Evolutionary conservation across 1,140 invertebrate genomes (phyloP).

Genomic region (Pseudomyrmex concolor): DNA sequence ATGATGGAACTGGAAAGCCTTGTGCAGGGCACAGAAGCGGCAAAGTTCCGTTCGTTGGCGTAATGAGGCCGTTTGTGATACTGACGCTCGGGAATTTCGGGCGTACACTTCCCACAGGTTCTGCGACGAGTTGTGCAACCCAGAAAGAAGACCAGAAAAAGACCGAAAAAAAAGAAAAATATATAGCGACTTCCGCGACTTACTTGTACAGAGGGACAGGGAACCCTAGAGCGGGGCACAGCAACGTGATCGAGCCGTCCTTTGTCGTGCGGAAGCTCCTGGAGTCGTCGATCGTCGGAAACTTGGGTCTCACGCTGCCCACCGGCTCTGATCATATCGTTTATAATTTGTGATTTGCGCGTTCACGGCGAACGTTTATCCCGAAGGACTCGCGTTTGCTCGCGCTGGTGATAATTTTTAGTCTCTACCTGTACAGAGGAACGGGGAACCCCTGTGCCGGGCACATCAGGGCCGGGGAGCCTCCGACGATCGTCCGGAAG

Average conservation of each 20-base stretch:
- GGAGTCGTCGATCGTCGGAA: conserved; percentile 72
- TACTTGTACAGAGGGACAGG: conserved; percentile 88
- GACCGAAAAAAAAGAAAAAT: neutral
- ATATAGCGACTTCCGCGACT: conserved; percentile 48
- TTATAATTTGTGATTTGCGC: conserved; percentile 63
- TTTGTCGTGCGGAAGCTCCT: conserved; percentile 78
- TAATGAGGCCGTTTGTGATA: conserved; percentile 88
- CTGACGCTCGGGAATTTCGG: conserved; percentile 88
- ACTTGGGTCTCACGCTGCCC: conserved; percentile 71
- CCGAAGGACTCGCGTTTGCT: conserved; percentile 35
- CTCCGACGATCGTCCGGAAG: conserved; percentile 79
- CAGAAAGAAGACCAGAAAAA: neutral
- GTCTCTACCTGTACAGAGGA: conserved; percentile 86
- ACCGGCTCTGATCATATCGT: conserved; percentile 69
- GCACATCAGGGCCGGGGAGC: conserved; percentile 86
- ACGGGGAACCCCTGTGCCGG: conserved; percentile 88
- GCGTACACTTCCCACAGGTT: conserved; percentile 88
- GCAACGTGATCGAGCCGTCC: conserved; percentile 87
- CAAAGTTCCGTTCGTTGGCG: conserved; percentile 85
- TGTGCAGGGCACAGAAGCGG: conserved; percentile 88
- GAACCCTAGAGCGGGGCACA: conserved; percentile 88
- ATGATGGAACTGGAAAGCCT: conserved; percentile 84
- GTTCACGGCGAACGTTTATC: conserved; percentile 80
- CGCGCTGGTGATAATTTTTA: neutral
- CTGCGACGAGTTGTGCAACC: conserved; percentile 79